Conservation (phyloP, 2,797 vertebrate genomes). For the Gadopsis bispinosus region DNA sequence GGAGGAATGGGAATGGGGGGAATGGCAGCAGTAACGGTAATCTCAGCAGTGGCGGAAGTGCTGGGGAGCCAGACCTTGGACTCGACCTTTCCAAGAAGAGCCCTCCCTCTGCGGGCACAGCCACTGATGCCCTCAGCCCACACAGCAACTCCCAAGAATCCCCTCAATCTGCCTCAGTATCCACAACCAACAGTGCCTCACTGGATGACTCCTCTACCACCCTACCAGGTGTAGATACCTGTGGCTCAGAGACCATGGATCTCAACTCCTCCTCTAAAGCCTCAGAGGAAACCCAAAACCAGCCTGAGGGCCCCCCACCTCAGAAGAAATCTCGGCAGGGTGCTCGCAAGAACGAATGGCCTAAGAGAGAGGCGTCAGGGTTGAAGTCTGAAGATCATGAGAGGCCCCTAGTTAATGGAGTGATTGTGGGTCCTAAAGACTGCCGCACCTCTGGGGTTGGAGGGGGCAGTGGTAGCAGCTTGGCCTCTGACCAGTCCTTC, state of each 20-base stretch:
- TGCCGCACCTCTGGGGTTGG: slow-evolving; percentile 72
- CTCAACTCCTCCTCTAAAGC: slow-evolving; percentile 81
- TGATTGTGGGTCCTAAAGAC: slow-evolving; percentile 88
- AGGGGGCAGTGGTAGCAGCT: slow-evolving; percentile 76
- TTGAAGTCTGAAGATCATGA: slow-evolving; percentile 83
- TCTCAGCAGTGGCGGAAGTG: slow-evolving; percentile 85
- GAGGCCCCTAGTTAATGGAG: slow-evolving; percentile 89
- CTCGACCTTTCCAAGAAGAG: slow-evolving; percentile 98
- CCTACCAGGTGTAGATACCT: slow-evolving; percentile 80
- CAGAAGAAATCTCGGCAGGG: slow-evolving; percentile 91
- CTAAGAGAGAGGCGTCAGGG: slow-evolving; percentile 86
- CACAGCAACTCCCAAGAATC: slow-evolving; percentile 92
- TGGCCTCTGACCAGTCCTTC: slow-evolving; percentile 84
- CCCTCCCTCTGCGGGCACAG: slow-evolving; percentile 84
- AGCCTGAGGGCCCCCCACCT: slow-evolving; percentile 80
- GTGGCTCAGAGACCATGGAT: slow-evolving; percentile 89
- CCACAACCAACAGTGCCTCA: slow-evolving; percentile 96
- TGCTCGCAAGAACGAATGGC: slow-evolving; percentile 92
- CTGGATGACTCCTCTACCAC: slow-evolving; percentile 87
- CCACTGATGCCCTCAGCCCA: slow-evolving; percentile 89
- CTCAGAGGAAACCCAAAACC: slow-evolving; percentile 74
- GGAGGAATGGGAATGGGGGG: slow-evolving; percentile 79
- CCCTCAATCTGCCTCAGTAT: slow-evolving; percentile 91
- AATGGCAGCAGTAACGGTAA: slow-evolving; percentile 85
- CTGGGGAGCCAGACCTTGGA: slow-evolving; percentile 88